Evolutionary conservation across 2,888 invertebrate species (phyloP).

Genomic region (Perithous albicinctus): DNA sequence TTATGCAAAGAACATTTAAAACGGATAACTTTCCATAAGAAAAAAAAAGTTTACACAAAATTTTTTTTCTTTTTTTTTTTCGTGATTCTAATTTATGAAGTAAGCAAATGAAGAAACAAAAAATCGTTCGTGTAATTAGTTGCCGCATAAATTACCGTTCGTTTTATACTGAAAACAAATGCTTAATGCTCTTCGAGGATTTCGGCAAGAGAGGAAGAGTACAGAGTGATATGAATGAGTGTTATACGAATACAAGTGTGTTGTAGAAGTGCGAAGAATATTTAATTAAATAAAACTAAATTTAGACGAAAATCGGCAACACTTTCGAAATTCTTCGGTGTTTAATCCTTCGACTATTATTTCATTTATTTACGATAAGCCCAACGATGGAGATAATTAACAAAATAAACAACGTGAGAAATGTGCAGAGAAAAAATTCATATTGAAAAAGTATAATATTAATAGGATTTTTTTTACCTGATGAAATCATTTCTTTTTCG

Average conservation of each 20-base stretch:
- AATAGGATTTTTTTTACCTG: too few relatives aligned
- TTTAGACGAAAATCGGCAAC: conserved; percentile 71
- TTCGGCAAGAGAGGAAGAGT: conserved; percentile 71
- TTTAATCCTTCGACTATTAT: conserved; percentile 35
- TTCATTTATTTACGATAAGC: not conserved
- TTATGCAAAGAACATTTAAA: conserved; percentile 20
- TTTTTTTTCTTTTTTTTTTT: too few relatives aligned
- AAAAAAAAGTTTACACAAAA: conserved; percentile 19
- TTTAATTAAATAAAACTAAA: conserved; percentile 83
- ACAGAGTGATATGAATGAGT: conserved; percentile 79
- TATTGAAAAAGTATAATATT: not conserved
- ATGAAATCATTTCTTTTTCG: too few relatives aligned
- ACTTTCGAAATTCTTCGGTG: conserved; percentile 31
- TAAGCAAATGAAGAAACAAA: conserved; percentile 21
- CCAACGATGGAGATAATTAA: not conserved
- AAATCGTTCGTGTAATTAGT: conserved; percentile 39
- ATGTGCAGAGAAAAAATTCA: not conserved
- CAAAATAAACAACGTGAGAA: not conserved
- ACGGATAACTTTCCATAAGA: conserved; percentile 4
- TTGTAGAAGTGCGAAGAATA: conserved; percentile 83
- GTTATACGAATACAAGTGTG: conserved; percentile 80
- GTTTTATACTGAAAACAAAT: conserved; percentile 48
- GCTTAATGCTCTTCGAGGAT: conserved; percentile 55
- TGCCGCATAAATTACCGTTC: conserved; percentile 31
- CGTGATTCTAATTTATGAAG: conserved; percentile 27